phyloP scores from a whole-genome alignment of 2,797 vertebrate genomes.

The Sebastes kiyomatsui region DNA sequence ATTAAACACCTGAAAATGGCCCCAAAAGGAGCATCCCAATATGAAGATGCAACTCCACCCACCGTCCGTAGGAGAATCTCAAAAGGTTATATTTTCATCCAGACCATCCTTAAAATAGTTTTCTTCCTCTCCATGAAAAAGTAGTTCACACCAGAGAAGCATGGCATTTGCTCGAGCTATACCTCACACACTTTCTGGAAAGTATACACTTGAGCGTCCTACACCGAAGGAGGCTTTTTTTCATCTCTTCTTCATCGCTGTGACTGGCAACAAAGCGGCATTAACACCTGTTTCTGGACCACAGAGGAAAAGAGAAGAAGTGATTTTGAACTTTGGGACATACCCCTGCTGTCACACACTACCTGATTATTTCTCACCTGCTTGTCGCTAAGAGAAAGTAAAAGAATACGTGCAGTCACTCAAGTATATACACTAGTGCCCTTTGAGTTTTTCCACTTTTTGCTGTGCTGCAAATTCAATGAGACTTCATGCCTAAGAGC shows the following conservation, averaged over 20 bases:
- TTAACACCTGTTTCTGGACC: conserved; percentile 21
- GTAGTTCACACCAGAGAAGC: conserved; percentile 30
- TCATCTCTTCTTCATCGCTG: conserved; percentile 25
- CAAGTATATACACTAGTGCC: conserved; percentile 17
- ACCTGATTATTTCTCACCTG: conserved; percentile 76
- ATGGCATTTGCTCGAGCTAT: conserved; percentile 33
- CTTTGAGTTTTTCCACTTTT: conserved; percentile 52
- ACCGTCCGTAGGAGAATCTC: conserved; percentile 15
- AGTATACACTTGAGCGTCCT: conserved; percentile 25
- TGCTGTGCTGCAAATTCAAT: conserved; percentile 40
- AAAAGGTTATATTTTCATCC: conserved; percentile 21
- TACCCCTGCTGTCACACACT: conserved; percentile 50
- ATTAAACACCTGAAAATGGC: conserved; percentile 11
- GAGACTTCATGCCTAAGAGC: conserved; percentile 31
- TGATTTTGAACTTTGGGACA: conserved; percentile 29
- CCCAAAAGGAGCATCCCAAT: background rate
- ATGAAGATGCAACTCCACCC: conserved; percentile 8
- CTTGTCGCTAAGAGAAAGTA: conserved; percentile 68
- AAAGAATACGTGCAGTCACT: conserved; percentile 44
- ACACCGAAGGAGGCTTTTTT: conserved; percentile 17
- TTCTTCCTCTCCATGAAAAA: conserved; percentile 15
- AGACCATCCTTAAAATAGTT: conserved; percentile 16
- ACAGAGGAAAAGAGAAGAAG: conserved; percentile 14
- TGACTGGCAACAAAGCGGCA: conserved; percentile 20
- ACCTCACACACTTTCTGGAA: conserved; percentile 50